Base-by-base conservation (phyloP, 2,797 vertebrate genomes). In the Borostomias antarcticus region DNA sequence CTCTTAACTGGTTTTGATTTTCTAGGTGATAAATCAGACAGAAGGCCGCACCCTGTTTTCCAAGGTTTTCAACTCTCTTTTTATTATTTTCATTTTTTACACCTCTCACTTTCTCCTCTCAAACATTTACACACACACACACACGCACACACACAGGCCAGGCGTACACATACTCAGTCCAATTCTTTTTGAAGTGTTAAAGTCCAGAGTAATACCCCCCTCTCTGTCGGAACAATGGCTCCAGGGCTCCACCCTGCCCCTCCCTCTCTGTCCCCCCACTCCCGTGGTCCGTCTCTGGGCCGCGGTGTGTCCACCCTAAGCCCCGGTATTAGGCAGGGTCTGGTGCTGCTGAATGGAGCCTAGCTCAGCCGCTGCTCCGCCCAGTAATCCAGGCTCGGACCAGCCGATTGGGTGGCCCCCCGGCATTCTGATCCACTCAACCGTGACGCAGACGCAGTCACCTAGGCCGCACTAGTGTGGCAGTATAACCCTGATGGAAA, bases 321-420 rank as follows among this genome's bases (percentile, higher is more conserved):
- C 88, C 83, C 82, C 76, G 69, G 77, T 77, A 89, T 91, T 92
- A 91, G 89, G 74, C 82, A 86, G 86, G 85, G 86, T 90, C 87
- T 89, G 86, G 74, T 87, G 87, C 85, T 76, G 84, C 81, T 91
- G 89, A 93, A 93, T 90, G 78, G 88, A 79, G 77, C 75, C 29
- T 37, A 74, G 87, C 87, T 85, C 81, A 83, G 77, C 78, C 62
- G 71, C 76, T 80, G 82, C 83, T 77, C 81, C 82, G 80, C 75
- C 72, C 86, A 73, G 68, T 91, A 93, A 92, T 93, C 91, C 87
- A 35, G 76, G 84, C 47, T 85, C 72, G 86, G 85, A 76, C 76
- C 48, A 80, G 77, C 81, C 78, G 82, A 91, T 91, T 89, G 89
- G 87, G 82, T 76, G 80, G 79, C 83, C 85, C 58, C n/a, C 48